These are phyloP conservation scores for Mylabris sibirica DNA, from an alignment of 2,888 invertebrate species.

Conservation along the genomic window DNA sequence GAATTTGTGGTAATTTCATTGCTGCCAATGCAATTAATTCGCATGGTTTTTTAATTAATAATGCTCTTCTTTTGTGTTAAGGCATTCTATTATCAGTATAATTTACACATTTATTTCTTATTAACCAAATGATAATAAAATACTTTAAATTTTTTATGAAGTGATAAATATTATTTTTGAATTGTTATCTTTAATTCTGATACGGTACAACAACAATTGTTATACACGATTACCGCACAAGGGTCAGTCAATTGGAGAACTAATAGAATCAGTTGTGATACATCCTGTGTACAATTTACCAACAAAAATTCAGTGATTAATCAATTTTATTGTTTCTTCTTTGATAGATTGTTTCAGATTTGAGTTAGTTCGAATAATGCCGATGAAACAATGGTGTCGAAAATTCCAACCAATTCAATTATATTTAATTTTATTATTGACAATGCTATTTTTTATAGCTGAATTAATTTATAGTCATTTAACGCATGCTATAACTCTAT, in stretches of 20 bases:
- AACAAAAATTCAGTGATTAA: slow-evolving; percentile 14
- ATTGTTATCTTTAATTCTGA: neutral
- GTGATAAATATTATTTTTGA: too few species aligned
- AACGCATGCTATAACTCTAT: slow-evolving; percentile 89
- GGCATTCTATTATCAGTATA: too few species aligned
- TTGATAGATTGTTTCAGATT: slow-evolving; percentile 17
- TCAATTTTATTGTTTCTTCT: neutral
- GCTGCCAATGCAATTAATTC: too few species aligned
- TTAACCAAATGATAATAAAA: neutral
- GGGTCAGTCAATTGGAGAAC: slow-evolving; percentile 23
- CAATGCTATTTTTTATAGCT: slow-evolving; percentile 78
- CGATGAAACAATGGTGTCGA: slow-evolving; percentile 80
- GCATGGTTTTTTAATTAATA: neutral
- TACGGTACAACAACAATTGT: neutral
- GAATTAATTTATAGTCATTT: slow-evolving; percentile 87
- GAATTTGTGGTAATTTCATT: too few species aligned
- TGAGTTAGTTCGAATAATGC: slow-evolving; percentile 63
- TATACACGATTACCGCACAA: slow-evolving; percentile 1
- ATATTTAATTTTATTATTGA: slow-evolving; percentile 75
- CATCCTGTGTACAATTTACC: slow-evolving; percentile 23
- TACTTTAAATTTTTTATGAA: neutral
- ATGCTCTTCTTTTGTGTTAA: neutral
- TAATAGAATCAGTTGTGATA: slow-evolving; percentile 32
- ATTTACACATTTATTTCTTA: too few species aligned
- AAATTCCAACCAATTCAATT: slow-evolving; percentile 78